Evolutionary conservation across 2,888 invertebrate species (phyloP).

Genomic region (Drosophila eohydei): DNA sequence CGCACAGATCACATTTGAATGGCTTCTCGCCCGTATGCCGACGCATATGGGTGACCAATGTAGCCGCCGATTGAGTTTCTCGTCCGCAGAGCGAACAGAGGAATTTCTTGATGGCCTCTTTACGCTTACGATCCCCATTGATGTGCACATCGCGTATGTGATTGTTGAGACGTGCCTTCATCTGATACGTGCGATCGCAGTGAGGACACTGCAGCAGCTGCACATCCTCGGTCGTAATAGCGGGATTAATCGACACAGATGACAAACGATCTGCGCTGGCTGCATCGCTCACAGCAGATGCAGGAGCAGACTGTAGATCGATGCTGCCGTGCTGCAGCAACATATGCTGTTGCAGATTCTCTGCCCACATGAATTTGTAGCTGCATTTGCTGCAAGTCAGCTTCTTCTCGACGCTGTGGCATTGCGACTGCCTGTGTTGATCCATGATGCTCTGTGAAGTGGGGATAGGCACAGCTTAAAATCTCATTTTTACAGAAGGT

Average conservation of each 20-base stretch:
- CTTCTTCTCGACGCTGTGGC: conserved; percentile 78
- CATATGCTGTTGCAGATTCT: conserved; percentile 80
- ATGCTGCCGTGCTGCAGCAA: conserved; percentile 69
- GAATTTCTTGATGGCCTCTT: conserved; percentile 85
- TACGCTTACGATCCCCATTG: conserved; percentile 71
- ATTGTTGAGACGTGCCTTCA: conserved; percentile 73
- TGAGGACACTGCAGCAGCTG: conserved; percentile 85
- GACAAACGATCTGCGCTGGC: conserved; percentile 11
- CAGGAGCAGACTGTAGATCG: background rate
- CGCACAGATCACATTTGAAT: conserved; percentile 86
- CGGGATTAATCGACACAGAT: background rate
- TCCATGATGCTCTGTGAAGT: conserved; percentile 85
- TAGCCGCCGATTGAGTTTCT: conserved; percentile 87
- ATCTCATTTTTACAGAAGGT: background rate
- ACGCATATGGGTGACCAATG: conserved; percentile 88
- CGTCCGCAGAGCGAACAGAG: conserved; percentile 88
- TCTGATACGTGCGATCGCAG: conserved; percentile 85
- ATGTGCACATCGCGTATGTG: conserved; percentile 70
- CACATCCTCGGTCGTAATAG: conserved; percentile 26
- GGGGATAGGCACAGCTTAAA: background rate
- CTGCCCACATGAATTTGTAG: conserved; percentile 84
- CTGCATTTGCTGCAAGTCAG: conserved; percentile 78
- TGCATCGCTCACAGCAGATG: background rate
- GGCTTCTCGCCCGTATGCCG: conserved; percentile 88
- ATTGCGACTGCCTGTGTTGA: conserved; percentile 86